Evolutionary conservation across 1,140 invertebrate species (phyloP).

Genomic region (Druon quercuslanigerum): DNA sequence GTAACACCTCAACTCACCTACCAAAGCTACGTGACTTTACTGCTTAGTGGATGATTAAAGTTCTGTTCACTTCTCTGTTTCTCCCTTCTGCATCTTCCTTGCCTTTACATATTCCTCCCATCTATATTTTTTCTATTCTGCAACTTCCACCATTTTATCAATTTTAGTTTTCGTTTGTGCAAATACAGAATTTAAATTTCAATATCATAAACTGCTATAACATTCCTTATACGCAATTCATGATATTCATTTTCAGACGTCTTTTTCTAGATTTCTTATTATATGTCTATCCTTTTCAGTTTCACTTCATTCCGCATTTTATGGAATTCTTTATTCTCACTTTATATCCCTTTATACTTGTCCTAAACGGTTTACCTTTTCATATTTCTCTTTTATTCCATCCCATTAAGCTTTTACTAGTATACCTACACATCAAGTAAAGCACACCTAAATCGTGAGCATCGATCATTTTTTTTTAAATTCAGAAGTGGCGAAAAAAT

Average conservation of each 20-base stretch:
- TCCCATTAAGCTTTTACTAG: constrained; percentile 37
- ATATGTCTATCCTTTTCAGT: no score
- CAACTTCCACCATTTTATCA: no score
- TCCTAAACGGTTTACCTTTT: background rate
- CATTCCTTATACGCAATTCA: no score
- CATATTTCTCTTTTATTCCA: constrained; percentile 31
- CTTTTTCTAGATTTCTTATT: no score
- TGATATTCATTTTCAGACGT: no score
- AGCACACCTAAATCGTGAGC: no score
- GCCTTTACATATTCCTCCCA: background rate
- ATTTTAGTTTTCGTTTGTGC: no score
- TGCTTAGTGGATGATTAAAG: constrained; percentile 65
- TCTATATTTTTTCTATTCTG: constrained; percentile 36
- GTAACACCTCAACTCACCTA: constrained; percentile 56
- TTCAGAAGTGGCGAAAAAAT: no score
- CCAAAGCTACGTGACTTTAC: constrained; percentile 62
- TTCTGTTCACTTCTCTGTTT: constrained; percentile 43
- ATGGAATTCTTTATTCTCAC: background rate
- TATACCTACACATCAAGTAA: background rate
- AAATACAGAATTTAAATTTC: no score
- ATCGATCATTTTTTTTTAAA: no score
- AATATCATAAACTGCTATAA: no score
- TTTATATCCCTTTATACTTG: background rate
- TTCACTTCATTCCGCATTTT: no score
- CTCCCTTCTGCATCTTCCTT: constrained; percentile 29